phyloP scores from a whole-genome alignment of 2,797 vertebrate species.

The Gymnodraco acuticeps region DNA sequence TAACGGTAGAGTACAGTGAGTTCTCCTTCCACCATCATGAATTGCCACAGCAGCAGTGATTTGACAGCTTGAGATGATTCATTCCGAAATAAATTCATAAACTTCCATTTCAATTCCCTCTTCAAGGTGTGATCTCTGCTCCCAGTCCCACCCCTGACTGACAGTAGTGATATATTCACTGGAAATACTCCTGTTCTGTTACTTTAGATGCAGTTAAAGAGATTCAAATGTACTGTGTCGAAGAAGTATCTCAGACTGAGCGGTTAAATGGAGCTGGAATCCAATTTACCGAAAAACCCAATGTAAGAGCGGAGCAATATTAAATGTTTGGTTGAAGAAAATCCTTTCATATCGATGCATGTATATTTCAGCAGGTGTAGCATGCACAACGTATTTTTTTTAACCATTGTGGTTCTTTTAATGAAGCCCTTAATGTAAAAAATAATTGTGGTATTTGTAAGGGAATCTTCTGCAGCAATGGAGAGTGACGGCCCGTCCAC shows the following conservation, averaged over 20 bases:
- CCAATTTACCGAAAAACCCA: background rate
- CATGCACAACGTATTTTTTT: too few species aligned
- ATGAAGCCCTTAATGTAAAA: too few species aligned
- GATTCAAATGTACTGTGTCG: too few species aligned
- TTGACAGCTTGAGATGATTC: background rate
- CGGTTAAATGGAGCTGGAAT: background rate
- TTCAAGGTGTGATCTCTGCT: slow-evolving; percentile 12
- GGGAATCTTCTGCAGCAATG: too few species aligned
- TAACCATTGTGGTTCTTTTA: too few species aligned
- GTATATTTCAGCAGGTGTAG: background rate
- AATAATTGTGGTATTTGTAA: too few species aligned
- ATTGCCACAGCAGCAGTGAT: slow-evolving; percentile 13
- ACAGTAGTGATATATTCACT: slow-evolving; percentile 13
- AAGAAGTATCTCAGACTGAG: background rate
- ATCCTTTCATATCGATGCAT: background rate
- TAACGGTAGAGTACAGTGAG: too few species aligned
- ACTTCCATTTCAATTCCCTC: slow-evolving; percentile 28
- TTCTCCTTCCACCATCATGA: slow-evolving; percentile 8
- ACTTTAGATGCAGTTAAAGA: background rate
- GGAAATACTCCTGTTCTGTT: slow-evolving; percentile 7
- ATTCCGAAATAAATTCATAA: slow-evolving; percentile 32
- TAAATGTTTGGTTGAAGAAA: background rate
- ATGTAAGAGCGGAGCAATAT: background rate
- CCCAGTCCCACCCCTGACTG: slow-evolving; percentile 12
- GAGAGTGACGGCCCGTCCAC: too few species aligned